Conservation (phyloP, 2,797 vertebrate species). For the Hipposideros larvatus region DNA sequence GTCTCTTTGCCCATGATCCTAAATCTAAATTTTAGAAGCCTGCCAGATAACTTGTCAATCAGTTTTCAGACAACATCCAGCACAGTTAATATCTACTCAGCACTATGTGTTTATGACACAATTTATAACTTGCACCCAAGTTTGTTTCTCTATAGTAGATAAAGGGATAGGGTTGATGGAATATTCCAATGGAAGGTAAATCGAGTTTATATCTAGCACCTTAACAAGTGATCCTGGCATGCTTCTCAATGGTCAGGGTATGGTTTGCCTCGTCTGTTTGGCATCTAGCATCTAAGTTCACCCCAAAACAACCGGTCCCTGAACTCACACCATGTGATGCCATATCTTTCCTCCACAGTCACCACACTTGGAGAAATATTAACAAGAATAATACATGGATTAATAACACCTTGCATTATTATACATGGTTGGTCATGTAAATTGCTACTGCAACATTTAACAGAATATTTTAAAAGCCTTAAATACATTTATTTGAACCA, state of each 20-base stretch:
- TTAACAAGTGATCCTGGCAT: background rate
- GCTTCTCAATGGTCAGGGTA: background rate
- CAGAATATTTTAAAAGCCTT: background rate
- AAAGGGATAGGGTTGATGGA: background rate
- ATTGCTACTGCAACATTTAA: background rate
- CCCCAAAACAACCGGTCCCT: background rate
- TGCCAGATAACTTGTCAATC: background rate
- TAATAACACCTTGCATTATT: background rate
- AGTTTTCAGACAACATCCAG: background rate
- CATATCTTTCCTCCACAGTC: background rate
- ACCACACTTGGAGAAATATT: background rate
- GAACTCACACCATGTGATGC: background rate
- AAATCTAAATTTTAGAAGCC: background rate
- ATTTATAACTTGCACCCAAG: background rate
- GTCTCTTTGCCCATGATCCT: background rate
- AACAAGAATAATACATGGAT: background rate
- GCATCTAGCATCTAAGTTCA: background rate
- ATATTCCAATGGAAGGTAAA: background rate
- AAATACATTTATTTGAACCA: background rate
- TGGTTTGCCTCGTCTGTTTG: background rate
- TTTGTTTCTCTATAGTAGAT: background rate
- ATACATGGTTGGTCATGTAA: background rate
- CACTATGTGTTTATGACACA: background rate
- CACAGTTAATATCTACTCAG: background rate
- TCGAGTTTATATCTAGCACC: background rate